A percentile compares a stretch with the other conserved stretches of the same genome.
Conservation (phyloP, 2,888 invertebrate species). For the Rhamphomyia laevipes region DNA sequence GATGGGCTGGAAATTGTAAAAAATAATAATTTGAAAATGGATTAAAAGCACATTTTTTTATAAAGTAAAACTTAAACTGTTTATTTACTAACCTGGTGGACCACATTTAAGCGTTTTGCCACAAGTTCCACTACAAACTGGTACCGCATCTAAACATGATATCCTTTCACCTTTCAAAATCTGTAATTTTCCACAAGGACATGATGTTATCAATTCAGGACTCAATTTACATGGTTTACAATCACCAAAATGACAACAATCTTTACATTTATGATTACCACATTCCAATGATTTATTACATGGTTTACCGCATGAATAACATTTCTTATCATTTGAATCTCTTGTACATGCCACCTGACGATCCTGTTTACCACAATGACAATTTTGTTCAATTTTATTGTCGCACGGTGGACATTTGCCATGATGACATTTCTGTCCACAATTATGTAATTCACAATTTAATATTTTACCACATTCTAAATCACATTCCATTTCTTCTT, state of each 20-base stretch:
- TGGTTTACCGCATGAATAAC: constrained; percentile 48
- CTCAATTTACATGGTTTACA: constrained; percentile 54
- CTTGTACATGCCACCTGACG: constrained; percentile 50
- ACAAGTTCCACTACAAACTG: constrained; percentile 63
- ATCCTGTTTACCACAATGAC: constrained; percentile 55
- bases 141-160: constrained; percentile 69
- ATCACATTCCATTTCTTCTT: constrained; percentile 59
- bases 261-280: constrained; percentile 57
- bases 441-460: constrained; percentile 67
- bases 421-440: constrained; percentile 63
- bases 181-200: constrained; percentile 64
- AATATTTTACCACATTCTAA: constrained; percentile 59
- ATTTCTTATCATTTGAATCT: constrained; percentile 37
- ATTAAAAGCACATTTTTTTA: too few relatives aligned
- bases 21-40: background rate
- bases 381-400: constrained; percentile 53
- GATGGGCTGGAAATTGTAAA: constrained; percentile 31
- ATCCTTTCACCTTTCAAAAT: constrained; percentile 41
- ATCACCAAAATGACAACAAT: constrained; percentile 53
- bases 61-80: constrained; percentile 14
- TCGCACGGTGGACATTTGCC: constrained; percentile 64
- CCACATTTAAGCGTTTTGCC: constrained; percentile 57
- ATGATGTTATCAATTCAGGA: constrained; percentile 50
- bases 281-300: constrained; percentile 52
- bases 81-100: constrained; percentile 41